Percentiles rank a stretch among this genome's conserved stretches.
Evolutionary conservation across 2,888 invertebrate genomes (phyloP).

Genomic region (Drosophila lacicola): DNA sequence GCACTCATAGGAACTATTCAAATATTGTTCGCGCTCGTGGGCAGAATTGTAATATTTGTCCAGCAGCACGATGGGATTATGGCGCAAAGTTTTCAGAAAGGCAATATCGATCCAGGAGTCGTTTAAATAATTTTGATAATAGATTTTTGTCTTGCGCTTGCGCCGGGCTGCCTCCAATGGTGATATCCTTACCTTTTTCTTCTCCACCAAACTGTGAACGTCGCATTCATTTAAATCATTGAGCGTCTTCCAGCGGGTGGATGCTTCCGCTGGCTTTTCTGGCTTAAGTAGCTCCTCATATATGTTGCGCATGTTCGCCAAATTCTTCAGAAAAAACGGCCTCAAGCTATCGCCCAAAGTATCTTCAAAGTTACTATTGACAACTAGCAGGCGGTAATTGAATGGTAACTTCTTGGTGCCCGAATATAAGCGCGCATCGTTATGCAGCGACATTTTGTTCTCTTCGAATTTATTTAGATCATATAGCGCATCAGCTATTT

Average conservation of each 20-base stretch:
- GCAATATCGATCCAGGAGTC: conserved; percentile 50
- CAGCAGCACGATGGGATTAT: conserved; percentile 38
- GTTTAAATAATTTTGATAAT: conserved; percentile 55
- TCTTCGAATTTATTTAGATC: conserved; percentile 65
- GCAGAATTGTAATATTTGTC: conserved; percentile 22
- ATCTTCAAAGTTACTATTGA: conserved; percentile 54
- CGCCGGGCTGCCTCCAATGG: conserved; percentile 56
- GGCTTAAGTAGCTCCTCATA: conserved; percentile 17
- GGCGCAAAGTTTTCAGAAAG: conserved; percentile 50
- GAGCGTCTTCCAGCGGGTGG: conserved; percentile 31
- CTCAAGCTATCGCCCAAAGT: conserved; percentile 28
- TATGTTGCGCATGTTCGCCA: conserved; percentile 8
- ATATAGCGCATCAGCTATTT: conserved; percentile 60
- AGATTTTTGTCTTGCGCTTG: conserved; percentile 60
- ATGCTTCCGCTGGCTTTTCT: not conserved
- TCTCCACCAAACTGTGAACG: conserved; percentile 42
- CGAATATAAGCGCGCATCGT: conserved; percentile 22
- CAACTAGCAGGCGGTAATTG: conserved; percentile 41
- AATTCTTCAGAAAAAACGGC: conserved; percentile 47
- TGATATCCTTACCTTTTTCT: conserved; percentile 23
- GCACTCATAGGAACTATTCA: conserved; percentile 25
- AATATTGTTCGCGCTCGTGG: not conserved
- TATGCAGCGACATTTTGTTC: conserved; percentile 39
- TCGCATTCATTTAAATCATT: conserved; percentile 42
- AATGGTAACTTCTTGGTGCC: conserved; percentile 54